Base-by-base conservation (phyloP, 1,140 invertebrate genomes). In the Stratiolaelaps scimitus region DNA sequence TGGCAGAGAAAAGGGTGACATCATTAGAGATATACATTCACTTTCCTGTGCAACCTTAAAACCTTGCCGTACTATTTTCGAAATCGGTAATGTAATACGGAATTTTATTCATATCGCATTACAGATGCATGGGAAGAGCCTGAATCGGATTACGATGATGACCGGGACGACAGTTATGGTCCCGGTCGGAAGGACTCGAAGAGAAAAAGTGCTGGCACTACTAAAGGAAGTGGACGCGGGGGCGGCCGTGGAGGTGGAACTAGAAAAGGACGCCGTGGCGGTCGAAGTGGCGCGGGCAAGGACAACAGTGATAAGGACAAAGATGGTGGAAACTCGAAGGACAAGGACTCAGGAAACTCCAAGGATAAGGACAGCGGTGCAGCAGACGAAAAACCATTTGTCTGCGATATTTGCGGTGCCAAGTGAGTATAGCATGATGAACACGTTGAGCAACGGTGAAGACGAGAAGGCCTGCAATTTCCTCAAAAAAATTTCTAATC, bases 201-300 rank as follows among this genome's bases (percentile, higher is more conserved):
- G 23, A 40, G 34, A 40, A 40, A 40, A 40, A 40, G 34, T 40
- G 10, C 34, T 40, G 34, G 34, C 10, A 10, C 5, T 6, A 40
- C 34, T 40, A 60, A 60, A 10, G 53, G 15, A 5, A 26, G 65
- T 76, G 17, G 70, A 73, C 0, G 48, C 66, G 28, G 69, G 72
- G 6, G 67, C 73, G 26, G 67, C 69, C 30, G 69, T 71, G 43
- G 70, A 68, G 6, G 72, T 74, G 67, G 75, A 74, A 0, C 74
- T 71, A 71, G 75, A 74, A 0, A 72, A 73, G 34, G 75, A 76
- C 30, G 53, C 6, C 53, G 53, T 2, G 34, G 53, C 34, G 53
- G 53, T 17, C 53, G 53, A 26, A 40, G 34, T 40, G 53, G 53
- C n/a, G 53, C 53, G 15, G 23, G 26, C 20, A 60, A 60, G 23